A percentile compares a stretch with the other conserved stretches of the same genome.
Conservation (phyloP, 2,888 invertebrate species). For the Campoplex capitator region DNA sequence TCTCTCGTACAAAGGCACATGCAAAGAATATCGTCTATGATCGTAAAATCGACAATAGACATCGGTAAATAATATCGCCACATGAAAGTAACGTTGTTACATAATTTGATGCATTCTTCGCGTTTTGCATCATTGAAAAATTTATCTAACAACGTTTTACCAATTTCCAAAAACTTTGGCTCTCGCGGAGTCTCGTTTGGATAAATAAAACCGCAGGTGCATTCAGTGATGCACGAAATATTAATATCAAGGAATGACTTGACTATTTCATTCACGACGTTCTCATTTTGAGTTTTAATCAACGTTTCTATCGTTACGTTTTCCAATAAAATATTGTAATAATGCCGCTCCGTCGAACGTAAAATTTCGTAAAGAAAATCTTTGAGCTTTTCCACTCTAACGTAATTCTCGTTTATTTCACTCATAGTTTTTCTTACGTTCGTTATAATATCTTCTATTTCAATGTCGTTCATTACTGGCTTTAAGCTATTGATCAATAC, state of each 20-base stretch:
- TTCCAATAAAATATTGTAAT: constrained; percentile 79
- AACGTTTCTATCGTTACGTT: constrained; percentile 74
- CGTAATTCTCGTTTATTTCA: constrained; percentile 74
- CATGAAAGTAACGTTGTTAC: constrained; percentile 88
- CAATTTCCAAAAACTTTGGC: constrained; percentile 86
- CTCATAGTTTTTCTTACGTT: constrained; percentile 73
- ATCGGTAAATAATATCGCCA: constrained; percentile 87
- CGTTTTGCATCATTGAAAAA: constrained; percentile 85
- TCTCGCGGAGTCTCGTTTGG: constrained; percentile 85
- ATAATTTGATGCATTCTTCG: constrained; percentile 86
- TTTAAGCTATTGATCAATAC: constrained; percentile 71
- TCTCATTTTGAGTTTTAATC: constrained; percentile 69
- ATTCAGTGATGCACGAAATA: constrained; percentile 85
- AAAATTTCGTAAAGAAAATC: constrained; percentile 77
- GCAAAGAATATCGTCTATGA: constrained; percentile 85
- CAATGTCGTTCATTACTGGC: constrained; percentile 67
- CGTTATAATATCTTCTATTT: constrained; percentile 74
- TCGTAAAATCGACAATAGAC: constrained; percentile 84
- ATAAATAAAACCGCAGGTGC: constrained; percentile 87
- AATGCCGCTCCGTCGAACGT: constrained; percentile 78
- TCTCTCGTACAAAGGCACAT: constrained; percentile 88
- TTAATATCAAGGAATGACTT: constrained; percentile 87
- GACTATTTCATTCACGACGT: constrained; percentile 79
- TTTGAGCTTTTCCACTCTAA: constrained; percentile 73
- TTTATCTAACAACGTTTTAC: constrained; percentile 86